Evolutionary conservation across 2,888 invertebrate genomes (phyloP), one percentile per base, ranked within the genome.

Genomic region (Brenthis ino): DNA sequence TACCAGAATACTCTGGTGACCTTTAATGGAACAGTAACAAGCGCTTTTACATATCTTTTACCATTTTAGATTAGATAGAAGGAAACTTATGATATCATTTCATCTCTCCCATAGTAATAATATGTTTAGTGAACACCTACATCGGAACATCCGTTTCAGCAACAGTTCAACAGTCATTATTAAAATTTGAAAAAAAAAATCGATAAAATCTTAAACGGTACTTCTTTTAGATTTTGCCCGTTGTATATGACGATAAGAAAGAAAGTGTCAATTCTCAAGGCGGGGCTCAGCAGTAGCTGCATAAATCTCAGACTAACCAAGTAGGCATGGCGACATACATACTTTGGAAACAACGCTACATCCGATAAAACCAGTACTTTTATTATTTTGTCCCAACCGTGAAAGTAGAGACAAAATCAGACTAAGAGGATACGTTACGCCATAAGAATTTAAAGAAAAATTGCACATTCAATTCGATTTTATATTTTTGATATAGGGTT

Each of bases 1-100:
- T 88, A 89, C 84, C 83, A 81, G 84, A 86, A 88, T 86, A 88
- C 82, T 83, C 82, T 73, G 70, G 64, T 69, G 69, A 65, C 74
- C 71, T 74, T 71, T 69, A 69, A 60, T 70, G 65, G 64, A 70
- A 67, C 63, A 68, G 65, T 84, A 85, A 86, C 86, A 85, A 86
- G 80, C 83, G 20, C 20, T 85, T 87, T 88, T 85, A 84, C 81
- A 84, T 70, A 61, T 60, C 60, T 51, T 51, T 63, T 51, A 63
- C 43, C 20, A 43, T 14, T 53, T 53, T 20, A 53, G 16, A 63
- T 20, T 51, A 53, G 43, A 33, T 37, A 53, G 12, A 53, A 51
- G 61, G 37, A 63, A 63, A 63, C 24, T 8, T 13, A 48, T 60
- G 8, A 58, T 24, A 47, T 24, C 47, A 6, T 48, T 13, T 24